Evolutionary conservation across 2,888 invertebrate species (phyloP), one percentile per base, ranked within the genome.

Genomic region (Acleris holmiana): DNA sequence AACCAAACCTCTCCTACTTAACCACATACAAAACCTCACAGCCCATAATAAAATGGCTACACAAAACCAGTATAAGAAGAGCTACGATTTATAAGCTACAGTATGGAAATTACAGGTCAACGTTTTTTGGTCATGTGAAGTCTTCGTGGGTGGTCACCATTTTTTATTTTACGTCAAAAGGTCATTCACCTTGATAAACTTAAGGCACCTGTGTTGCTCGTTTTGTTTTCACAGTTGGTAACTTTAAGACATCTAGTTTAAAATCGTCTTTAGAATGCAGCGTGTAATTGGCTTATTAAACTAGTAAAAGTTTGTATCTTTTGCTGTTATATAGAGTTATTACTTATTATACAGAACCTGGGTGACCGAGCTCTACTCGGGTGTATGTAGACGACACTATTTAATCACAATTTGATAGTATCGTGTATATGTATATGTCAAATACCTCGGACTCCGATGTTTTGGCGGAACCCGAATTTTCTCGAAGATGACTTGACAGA

Each of bases 21-120:
- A 0, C 13, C 49, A 49, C 48, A 35, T 19, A 29, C 15, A 48
- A 35, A 21, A 55, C 55, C 40, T 23, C 17, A 19, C 47, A 47
- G 47, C 47, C 17, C 47, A 19, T 58, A 41, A 21, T 23, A 55
- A 50, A 55, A 49, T 55, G 54, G 55, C 18, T 23, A 23, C 70
- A 0, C 69, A 70, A 71, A 72, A 72, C 68, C 71, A 47, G 19
- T 19, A 19, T 47, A 47, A 19, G 17, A 17, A 19, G 47, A 47
- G 44, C 47, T 1, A 17, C 17, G 18, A 18, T 17, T 47, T 47
- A 2, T 1, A 47, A 19, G 2, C 0, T 4, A 19, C 18, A 19
- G 47, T 18, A 47, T 10, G 18, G 18, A 10, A 18, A 47, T n/a
- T 1, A 18, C 0, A 44, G 44, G 17, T 44, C 55, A 23, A n/a